These are phyloP conservation scores for Mohoua ochrocephala DNA, from an alignment of 2,113 vertebrate species.

Conservation along the genomic window DNA sequence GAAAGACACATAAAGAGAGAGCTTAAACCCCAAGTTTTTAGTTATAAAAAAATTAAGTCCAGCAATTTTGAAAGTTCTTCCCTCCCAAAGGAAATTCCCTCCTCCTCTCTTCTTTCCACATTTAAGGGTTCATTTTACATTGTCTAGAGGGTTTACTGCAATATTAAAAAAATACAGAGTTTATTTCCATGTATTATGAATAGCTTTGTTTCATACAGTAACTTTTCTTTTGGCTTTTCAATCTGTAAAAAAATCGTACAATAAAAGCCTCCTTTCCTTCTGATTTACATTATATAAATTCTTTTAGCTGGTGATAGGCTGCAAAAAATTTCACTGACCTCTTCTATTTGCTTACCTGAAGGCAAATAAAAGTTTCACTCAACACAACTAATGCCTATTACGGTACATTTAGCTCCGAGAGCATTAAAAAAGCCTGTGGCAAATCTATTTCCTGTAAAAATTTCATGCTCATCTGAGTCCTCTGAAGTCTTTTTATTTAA, in stretches of 20 bases:
- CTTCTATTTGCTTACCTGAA: neutral
- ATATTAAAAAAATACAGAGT: rapidly evolving
- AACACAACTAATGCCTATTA: neutral
- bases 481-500: neutral
- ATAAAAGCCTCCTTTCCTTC: neutral
- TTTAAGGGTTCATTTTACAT: neutral
- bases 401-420: neutral
- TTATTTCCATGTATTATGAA: neutral
- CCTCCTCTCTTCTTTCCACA: neutral
- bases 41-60: neutral
- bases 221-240: neutral
- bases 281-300: neutral
- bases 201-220: neutral
- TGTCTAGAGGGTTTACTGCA: neutral
- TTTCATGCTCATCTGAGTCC: neutral
- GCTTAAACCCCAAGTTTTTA: neutral
- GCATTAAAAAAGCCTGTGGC: neutral
- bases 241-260: neutral
- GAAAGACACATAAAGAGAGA: neutral
- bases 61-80: neutral
- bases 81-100: neutral
- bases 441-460: neutral
- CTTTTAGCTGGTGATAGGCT: neutral
- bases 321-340: neutral
- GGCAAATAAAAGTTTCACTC: neutral